A percentile compares a stretch with the other conserved stretches of the same genome.
These are phyloP conservation scores for Phataginus tricuspis DNA, from an alignment of 2,797 vertebrate species.

Conservation along the genomic window DNA sequence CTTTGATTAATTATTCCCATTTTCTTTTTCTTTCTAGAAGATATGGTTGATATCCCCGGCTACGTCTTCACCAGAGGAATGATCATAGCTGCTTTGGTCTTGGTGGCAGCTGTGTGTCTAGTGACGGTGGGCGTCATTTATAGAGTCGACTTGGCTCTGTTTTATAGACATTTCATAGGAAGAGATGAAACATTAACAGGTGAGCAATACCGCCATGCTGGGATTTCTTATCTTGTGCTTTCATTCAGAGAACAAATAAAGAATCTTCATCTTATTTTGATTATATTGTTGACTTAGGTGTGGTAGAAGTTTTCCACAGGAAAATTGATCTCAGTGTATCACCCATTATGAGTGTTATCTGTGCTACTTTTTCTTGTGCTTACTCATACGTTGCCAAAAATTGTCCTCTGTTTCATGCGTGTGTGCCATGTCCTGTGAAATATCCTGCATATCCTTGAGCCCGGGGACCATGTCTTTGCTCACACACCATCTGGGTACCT, in stretches of 20 bases:
- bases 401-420: neutral
- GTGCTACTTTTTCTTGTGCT: neutral
- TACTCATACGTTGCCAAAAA: neutral
- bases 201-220: slow-evolving; percentile 62
- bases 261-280: neutral
- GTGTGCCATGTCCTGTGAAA: neutral
- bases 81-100: slow-evolving; percentile 66
- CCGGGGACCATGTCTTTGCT: neutral
- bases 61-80: slow-evolving; percentile 84
- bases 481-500: neutral
- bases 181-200: slow-evolving; percentile 88
- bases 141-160: slow-evolving; percentile 85
- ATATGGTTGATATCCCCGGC: slow-evolving; percentile 80
- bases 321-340: neutral
- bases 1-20: neutral
- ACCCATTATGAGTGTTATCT: neutral
- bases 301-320: neutral
- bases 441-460: neutral
- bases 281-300: neutral
- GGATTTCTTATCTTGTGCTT: neutral
- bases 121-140: slow-evolving; percentile 80
- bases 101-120: slow-evolving; percentile 64
- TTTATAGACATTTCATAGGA: slow-evolving; percentile 83
- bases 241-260: neutral
- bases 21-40: slow-evolving; percentile 64